A percentile compares a stretch with the other conserved stretches of the same genome.
phyloP scores from a whole-genome alignment of 2,113 vertebrate genomes.

The Glaucidium brasilianum region DNA sequence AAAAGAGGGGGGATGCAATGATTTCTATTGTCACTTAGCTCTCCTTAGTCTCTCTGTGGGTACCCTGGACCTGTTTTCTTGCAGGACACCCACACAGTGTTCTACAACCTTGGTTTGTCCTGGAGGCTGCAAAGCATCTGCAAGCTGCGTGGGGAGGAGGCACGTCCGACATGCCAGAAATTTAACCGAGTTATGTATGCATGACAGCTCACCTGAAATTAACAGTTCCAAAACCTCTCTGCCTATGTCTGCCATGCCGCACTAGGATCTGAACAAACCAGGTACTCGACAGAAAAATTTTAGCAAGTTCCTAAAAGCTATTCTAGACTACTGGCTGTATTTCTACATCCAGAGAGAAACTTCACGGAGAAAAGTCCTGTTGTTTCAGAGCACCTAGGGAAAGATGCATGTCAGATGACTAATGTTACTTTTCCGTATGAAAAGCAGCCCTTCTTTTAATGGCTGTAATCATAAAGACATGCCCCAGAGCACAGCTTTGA shows the following conservation, averaged over 20 bases:
- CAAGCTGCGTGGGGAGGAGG: not conserved
- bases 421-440: not conserved
- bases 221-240: not conserved
- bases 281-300: not conserved
- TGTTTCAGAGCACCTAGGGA: accelerated
- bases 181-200: accelerated
- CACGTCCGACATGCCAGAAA: accelerated
- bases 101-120: not conserved
- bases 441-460: not conserved
- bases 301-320: not conserved
- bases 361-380: not conserved
- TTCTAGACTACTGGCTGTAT: not conserved
- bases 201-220: not conserved
- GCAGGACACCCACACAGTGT: not conserved
- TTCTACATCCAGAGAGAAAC: not conserved
- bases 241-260: accelerated
- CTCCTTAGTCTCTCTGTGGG: not conserved
- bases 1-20: not conserved
- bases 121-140: not conserved
- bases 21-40: not conserved
- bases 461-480: not conserved
- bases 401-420: not conserved
- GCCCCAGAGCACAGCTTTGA: not conserved
- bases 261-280: not conserved
- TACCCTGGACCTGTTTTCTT: not conserved